Conservation (phyloP, 2,888 invertebrate genomes). For the Drosophila kambysellisi region DNA sequence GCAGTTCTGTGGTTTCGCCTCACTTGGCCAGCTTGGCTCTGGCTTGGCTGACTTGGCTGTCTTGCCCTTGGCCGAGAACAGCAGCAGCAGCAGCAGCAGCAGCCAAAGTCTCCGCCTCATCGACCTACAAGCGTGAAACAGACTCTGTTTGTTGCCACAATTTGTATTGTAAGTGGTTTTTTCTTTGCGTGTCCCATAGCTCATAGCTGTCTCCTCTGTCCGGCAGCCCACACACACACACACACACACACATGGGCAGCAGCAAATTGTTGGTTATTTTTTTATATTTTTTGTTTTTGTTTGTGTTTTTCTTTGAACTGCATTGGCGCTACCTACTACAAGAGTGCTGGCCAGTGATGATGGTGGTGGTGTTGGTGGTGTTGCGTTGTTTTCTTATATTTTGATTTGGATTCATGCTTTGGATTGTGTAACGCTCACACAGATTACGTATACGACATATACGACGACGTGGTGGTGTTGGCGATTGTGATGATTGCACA, state of each 20-base stretch:
- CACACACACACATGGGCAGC: background rate
- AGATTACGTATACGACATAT: conserved; percentile 44
- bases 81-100: conserved; percentile 8
- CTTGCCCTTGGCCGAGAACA: conserved; percentile 30
- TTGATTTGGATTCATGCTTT: background rate
- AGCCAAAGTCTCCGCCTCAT: conserved; percentile 2
- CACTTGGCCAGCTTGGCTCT: background rate
- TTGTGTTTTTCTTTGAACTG: background rate
- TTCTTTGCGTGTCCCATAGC: conserved; percentile 5
- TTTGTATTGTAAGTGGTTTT: conserved; percentile 16
- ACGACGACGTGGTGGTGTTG: conserved; percentile 15
- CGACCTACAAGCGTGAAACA: conserved; percentile 6
- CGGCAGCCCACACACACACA: conserved; percentile 1
- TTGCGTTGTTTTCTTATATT: conserved; percentile 1
- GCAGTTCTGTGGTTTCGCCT: conserved; percentile 13
- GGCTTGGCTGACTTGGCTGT: background rate
- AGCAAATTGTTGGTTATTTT: background rate
- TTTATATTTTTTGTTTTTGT: background rate
- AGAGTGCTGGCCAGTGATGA: conserved; percentile 18
- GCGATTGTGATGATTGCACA: conserved; percentile 31
- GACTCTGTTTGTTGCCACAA: background rate
- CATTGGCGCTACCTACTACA: conserved; percentile 6
- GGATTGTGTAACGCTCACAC: conserved; percentile 24
- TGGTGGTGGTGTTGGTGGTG: background rate
- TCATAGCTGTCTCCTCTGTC: conserved; percentile 2